Percentiles rank a stretch among this genome's conserved stretches.
Evolutionary conservation across 2,888 invertebrate species (phyloP).

Genomic region (Cerceris rybyensis): DNA sequence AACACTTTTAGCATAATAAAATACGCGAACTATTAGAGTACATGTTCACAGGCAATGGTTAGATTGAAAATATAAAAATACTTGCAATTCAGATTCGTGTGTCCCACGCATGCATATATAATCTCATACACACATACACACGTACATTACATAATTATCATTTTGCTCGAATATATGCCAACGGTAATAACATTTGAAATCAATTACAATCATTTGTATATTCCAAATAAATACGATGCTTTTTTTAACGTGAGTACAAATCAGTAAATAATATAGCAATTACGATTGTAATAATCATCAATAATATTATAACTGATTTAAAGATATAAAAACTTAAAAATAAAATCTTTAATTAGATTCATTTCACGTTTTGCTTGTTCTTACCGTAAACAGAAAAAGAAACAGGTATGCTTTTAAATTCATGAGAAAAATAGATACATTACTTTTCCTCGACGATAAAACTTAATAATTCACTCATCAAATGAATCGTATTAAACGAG

Average conservation of each 20-base stretch:
- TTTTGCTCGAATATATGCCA: conserved; percentile 9
- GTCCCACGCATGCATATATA: too few species aligned
- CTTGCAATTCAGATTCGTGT: too few species aligned
- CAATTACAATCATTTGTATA: conserved; percentile 12
- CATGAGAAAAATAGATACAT: background rate
- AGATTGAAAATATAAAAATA: too few species aligned
- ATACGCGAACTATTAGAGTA: too few species aligned
- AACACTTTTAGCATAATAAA: too few species aligned
- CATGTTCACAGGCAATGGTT: too few species aligned
- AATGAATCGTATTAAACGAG: too few species aligned
- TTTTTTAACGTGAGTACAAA: too few species aligned
- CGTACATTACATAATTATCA: conserved; percentile 17
- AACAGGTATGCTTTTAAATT: background rate
- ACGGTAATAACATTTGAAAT: conserved; percentile 16
- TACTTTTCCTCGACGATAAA: too few species aligned
- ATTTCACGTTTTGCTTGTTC: conserved; percentile 5
- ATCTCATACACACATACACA: too few species aligned
- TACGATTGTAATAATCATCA: background rate
- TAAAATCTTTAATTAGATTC: conserved; percentile 14
- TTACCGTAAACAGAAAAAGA: background rate
- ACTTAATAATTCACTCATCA: too few species aligned
- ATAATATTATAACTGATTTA: conserved; percentile 13
- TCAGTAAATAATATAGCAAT: background rate
- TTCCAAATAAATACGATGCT: too few species aligned
- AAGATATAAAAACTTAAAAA: conserved; percentile 24